Percentiles rank a stretch among this genome's conserved stretches.
Conservation (phyloP, 2,797 vertebrate genomes). For the Clarias fuscus region DNA sequence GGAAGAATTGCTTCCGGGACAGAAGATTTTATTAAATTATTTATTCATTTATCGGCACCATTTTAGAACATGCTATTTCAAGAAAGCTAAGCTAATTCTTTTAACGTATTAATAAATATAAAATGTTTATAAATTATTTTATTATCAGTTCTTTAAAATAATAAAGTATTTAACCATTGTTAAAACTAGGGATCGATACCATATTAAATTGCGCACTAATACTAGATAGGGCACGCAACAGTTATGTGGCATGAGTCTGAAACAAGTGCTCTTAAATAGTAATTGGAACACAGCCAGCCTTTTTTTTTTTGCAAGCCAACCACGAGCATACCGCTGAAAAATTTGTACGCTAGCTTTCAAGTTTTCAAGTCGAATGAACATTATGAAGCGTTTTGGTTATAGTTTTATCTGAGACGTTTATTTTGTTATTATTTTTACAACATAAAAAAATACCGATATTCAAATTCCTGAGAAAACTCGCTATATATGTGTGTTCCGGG, state of each 20-base stretch:
- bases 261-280: neutral
- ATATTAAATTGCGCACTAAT: neutral
- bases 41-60: neutral
- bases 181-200: neutral
- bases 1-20: neutral
- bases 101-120: neutral
- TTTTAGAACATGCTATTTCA: neutral
- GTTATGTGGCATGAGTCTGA: too few relatives aligned
- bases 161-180: too few relatives aligned
- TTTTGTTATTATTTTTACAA: neutral
- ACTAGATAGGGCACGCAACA: neutral
- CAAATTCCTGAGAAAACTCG: neutral
- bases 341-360: neutral
- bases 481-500: neutral
- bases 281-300: neutral
- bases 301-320: neutral
- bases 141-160: too few relatives aligned
- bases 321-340: neutral
- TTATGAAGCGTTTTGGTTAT: neutral
- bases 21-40: neutral
- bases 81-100: neutral
- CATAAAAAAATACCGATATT: neutral
- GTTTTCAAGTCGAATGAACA: neutral
- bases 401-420: neutral
- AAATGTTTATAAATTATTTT: neutral